phyloP scores from a whole-genome alignment of 2,113 vertebrate genomes.

The Aegypius monachus region DNA sequence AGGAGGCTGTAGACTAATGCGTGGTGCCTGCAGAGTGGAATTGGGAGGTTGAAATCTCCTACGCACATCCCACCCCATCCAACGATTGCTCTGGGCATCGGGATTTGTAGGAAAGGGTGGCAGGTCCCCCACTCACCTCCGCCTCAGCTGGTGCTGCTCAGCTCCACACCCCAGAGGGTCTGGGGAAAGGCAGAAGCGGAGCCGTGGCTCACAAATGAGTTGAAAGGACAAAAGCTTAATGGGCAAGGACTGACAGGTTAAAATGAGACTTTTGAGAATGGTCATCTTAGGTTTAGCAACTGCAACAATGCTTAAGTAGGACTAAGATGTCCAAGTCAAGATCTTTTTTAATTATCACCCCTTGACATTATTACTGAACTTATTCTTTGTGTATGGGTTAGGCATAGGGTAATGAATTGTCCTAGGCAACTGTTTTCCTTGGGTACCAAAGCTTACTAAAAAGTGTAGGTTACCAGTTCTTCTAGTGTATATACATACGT shows the following conservation, averaged over 20 bases:
- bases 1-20: neutral
- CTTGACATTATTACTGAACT: neutral
- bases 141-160: neutral
- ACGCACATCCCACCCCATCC: neutral
- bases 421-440: neutral
- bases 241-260: neutral
- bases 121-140: neutral
- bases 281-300: neutral
- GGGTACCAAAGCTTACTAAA: neutral
- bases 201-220: neutral
- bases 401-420: neutral
- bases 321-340: neutral
- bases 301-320: neutral
- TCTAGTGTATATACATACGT: neutral
- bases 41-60: neutral
- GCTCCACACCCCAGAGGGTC: neutral
- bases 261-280: neutral
- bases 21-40: neutral
- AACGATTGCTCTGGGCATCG: neutral
- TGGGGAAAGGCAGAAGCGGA: neutral
- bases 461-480: neutral
- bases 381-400: neutral
- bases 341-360: neutral
- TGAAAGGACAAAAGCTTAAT: neutral
- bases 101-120: neutral